A percentile compares a stretch with the other conserved stretches of the same genome.
These are phyloP conservation scores for western clawed frog (Xenopus tropicalis) DNA, from an alignment of 2,113 vertebrate genomes.

Conservation along the genomic window UCB_Xtro_10.0 CM004443.2:116268001-116268500, in stretches of 20 bases:
- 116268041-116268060: too few species aligned
- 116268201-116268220: not conserved
- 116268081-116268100: too few species aligned
- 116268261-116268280: not conserved
- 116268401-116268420: not conserved
- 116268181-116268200: not conserved
- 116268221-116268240: slow-evolving; percentile 1
- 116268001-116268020: too few species aligned
- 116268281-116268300: slow-evolving; percentile 1
- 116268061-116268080: too few species aligned
- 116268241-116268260: slow-evolving; percentile 2
- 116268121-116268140: too few species aligned
- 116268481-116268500: not conserved
- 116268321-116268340: slow-evolving; percentile 7
- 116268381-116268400: not conserved
- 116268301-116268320: slow-evolving; percentile 1
- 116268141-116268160: too few species aligned
- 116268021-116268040: too few species aligned
- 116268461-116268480: not conserved
- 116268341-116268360: not conserved
- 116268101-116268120: too few species aligned
- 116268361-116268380: not conserved
- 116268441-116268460: slow-evolving; percentile 1
- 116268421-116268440: slow-evolving; percentile 12
- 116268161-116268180: too few species aligned